Evolutionary conservation across 2,113 vertebrate genomes (phyloP), one percentile per base, ranked within the genome.

Genomic region (Salminus brasiliensis): DNA sequence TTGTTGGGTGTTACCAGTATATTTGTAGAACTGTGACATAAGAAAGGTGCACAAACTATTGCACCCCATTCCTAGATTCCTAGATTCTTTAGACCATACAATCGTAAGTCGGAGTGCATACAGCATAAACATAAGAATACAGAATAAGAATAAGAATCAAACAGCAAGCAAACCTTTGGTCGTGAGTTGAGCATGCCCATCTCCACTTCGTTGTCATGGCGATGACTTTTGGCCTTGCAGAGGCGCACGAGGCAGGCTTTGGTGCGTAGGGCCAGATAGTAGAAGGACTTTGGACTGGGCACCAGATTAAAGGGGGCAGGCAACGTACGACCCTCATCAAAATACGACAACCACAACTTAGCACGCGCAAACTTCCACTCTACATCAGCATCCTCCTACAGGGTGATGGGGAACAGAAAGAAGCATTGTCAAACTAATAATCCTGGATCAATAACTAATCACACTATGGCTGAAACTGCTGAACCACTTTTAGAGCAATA

Each of bases 331-430:
- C 97, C 97, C 90, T 99, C 97, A 0, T 99, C 97, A 72, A 98
- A 99, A 88, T 99, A 99, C 68, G 97, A 99, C 8, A 99, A 87
- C 97, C 97, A 99, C 88, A 99, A 88, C 85, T 99, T 99, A 5
- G 97, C 97, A 53, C 97, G 94, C 29, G 97, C 97, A 86, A 98
- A 99, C 88, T 99, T 99, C 97, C 97, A 99, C 79, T 98, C 97
- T 76, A 98, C 96, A 18, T 98, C 97, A 0, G 97, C 96, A 16
- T 99, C 97, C 76, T 98, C 97, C 97, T 99, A 90, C 39, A 65
- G 43, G n/a, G n/a, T 74, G 8, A 82, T 23, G 13, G 41, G 7
- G 16, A 45, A 27, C 32, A 36, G 29, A 67, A 29, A 21, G 23
- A 13, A 47, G 67, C 67, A 15, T 23, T 29, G 53, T 16, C 47